Conservation (phyloP, 2,797 vertebrate species). For the Platalea minor region DNA sequence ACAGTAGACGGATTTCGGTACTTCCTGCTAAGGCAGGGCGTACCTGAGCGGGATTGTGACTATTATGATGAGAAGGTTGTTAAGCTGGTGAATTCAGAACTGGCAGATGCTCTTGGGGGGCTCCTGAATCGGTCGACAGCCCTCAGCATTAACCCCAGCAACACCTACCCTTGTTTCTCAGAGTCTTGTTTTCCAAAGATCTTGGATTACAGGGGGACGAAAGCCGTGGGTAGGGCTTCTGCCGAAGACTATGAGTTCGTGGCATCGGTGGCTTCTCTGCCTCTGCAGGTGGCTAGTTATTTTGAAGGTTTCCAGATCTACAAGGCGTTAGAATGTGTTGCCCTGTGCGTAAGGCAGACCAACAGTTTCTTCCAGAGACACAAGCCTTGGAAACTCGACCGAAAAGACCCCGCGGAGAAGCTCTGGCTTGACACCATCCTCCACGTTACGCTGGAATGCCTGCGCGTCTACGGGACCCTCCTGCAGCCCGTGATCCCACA, state of each 20-base stretch:
- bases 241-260: slow-evolving; percentile 84
- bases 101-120: slow-evolving; percentile 87
- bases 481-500: slow-evolving; percentile 88
- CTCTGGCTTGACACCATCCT: slow-evolving; percentile 88
- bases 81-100: slow-evolving; percentile 88
- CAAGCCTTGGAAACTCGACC: slow-evolving; percentile 86
- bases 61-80: slow-evolving; percentile 86
- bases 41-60: slow-evolving; percentile 90
- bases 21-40: slow-evolving; percentile 91
- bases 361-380: slow-evolving; percentile 93
- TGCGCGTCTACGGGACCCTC: slow-evolving; percentile 87
- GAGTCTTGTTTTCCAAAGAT: slow-evolving; percentile 72
- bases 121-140: slow-evolving; percentile 90
- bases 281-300: slow-evolving; percentile 75
- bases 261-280: slow-evolving; percentile 76
- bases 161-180: slow-evolving; percentile 84
- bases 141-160: slow-evolving; percentile 83
- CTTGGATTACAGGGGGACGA: background rate
- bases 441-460: slow-evolving; percentile 86
- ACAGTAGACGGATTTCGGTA: slow-evolving; percentile 91
- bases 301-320: slow-evolving; percentile 85
- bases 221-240: slow-evolving; percentile 48
- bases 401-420: slow-evolving; percentile 63
- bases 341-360: slow-evolving; percentile 83
- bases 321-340: slow-evolving; percentile 89